Evolutionary conservation across 2,113 vertebrate genomes (phyloP), one percentile per base, ranked within the genome.

Genomic region (Phalacrocorax carbo): DNA sequence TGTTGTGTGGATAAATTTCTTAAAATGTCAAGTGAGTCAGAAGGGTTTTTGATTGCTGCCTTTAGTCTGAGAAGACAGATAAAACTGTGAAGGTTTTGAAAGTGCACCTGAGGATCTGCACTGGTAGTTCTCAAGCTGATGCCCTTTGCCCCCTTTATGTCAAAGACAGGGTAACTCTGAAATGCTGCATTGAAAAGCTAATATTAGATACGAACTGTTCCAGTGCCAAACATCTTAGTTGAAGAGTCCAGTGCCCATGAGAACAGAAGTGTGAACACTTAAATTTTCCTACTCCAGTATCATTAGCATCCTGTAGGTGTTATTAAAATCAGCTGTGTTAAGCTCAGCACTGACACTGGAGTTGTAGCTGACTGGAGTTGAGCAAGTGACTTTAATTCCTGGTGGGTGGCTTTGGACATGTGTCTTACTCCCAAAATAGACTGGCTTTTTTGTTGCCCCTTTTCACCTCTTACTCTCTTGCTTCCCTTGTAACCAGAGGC

Each of bases 321-420:
- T 46, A 18, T 2, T 42, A n/a, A 83, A 72, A n/a, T 40, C 22
- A 62, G 18, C 30, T 71, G 32, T 0, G 0, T 49, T 44, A 16
- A 21, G 25, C 38, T 64, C 30, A n/a, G 85, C 30, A 16, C 15
- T 52, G 26, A 1, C 3, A 1, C 17, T 60, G 2, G 52, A 38
- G 13, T 3, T 49, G 25, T 25, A 4, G 13, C 90, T 85, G n/a
- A 6, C 40, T 25, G 40, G 8, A 25, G 15, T 3, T 80, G 36
- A 57, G 48, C n/a, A 32, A 42, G 22, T 23, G 62, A 20, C 58
- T 64, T 54, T 6, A 55, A 22, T 36, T 61, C 46, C 62, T 66
- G 72, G 9, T 22, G 38, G 32, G 30, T 69, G 54, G n/a, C 40
- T 86, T 44, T 66, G 69, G 61, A 20, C 36, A 48, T 11, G 55